Percentiles rank a stretch among this genome's conserved stretches.
Evolutionary conservation across 2,113 vertebrate genomes (phyloP).

Genomic region (Panthera leo): DNA sequence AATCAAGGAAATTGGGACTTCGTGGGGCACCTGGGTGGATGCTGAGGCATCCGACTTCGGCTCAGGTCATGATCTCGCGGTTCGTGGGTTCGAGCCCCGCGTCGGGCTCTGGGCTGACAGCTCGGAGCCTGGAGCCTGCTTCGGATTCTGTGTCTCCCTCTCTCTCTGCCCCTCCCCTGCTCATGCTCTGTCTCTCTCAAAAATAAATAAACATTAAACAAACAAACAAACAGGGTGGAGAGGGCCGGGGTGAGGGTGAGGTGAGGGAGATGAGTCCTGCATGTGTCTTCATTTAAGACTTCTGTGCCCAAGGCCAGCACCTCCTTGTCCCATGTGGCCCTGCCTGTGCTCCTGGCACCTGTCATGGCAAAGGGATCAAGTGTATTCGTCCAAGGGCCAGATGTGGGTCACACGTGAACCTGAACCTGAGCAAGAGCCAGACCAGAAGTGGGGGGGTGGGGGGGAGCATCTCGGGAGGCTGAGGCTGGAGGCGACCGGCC

Average conservation of each 20-base stretch:
- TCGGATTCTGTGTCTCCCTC: no score
- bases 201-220: no score
- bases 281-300: not conserved
- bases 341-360: not conserved
- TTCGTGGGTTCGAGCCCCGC: rapidly evolving
- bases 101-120: no score
- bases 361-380: rapidly evolving
- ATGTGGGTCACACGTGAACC: rapidly evolving
- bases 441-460: not conserved
- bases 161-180: no score
- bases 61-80: no score
- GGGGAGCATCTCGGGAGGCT: not conserved
- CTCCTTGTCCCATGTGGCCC: rapidly evolving
- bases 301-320: rapidly evolving
- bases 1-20: not conserved
- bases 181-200: no score
- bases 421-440: not conserved
- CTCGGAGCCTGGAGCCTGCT: no score
- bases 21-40: no score
- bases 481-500: not conserved
- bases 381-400: not conserved
- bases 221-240: not conserved
- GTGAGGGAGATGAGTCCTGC: not conserved
- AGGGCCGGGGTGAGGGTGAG: not conserved
- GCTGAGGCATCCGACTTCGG: no score